A percentile compares a stretch with the other conserved stretches of the same genome.
phyloP scores from a whole-genome alignment of 2,797 vertebrate genomes.

The Sebastes ruberrimus region DNA sequence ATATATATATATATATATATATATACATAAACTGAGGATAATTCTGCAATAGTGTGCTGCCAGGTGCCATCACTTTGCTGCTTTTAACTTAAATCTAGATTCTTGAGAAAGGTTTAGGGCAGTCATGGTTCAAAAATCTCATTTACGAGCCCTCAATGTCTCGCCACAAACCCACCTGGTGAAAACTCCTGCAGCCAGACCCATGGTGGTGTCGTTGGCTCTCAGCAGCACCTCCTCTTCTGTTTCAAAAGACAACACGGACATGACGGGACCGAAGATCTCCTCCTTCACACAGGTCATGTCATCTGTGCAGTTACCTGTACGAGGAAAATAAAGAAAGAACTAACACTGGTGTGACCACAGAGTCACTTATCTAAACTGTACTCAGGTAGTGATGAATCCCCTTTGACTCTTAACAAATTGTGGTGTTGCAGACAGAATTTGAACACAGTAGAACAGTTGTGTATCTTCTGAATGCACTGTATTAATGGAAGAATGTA shows the following conservation, averaged over 20 bases:
- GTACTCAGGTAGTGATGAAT: background rate
- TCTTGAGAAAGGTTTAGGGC: background rate
- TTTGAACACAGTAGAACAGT: background rate
- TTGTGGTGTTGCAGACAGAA: background rate
- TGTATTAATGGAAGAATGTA: background rate
- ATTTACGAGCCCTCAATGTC: background rate
- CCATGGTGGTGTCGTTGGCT: slow-evolving; percentile 89
- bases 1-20: no score
- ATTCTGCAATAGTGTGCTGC: background rate
- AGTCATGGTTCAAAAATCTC: background rate
- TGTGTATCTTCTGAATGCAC: background rate
- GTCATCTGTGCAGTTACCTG: slow-evolving; percentile 90
- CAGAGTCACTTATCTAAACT: background rate
- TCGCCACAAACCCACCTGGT: slow-evolving; percentile 83
- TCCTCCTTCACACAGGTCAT: slow-evolving; percentile 97
- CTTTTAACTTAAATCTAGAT: background rate
- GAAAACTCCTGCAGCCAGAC: slow-evolving; percentile 94
- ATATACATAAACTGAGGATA: background rate
- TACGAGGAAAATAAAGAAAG: background rate
- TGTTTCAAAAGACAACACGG: slow-evolving; percentile 91
- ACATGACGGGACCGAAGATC: slow-evolving; percentile 99
- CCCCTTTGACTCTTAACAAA: background rate
- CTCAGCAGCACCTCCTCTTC: slow-evolving; percentile 91
- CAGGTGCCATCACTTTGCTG: background rate
- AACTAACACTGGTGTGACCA: background rate